Evolutionary conservation across 2,113 vertebrate species (phyloP).

Genomic region (Hystrix brachyura): DNA sequence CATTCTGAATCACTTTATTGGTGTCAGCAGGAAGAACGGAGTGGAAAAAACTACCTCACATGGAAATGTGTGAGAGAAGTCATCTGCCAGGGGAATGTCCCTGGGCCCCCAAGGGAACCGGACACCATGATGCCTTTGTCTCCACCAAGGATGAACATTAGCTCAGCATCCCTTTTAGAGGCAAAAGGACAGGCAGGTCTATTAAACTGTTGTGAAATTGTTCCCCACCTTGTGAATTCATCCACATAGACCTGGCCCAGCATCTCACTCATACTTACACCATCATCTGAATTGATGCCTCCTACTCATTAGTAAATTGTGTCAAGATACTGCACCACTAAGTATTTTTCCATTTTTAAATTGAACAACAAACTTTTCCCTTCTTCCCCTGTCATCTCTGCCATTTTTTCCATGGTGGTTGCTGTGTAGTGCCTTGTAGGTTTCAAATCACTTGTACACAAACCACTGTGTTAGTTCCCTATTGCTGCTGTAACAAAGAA

Average conservation of each 20-base stretch:
- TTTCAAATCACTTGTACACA: neutral
- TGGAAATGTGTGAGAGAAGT: neutral
- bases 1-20: constrained; percentile 56
- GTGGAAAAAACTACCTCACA: neutral
- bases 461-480: neutral
- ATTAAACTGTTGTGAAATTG: neutral
- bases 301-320: neutral
- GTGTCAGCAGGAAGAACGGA: constrained; percentile 8
- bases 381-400: neutral
- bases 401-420: neutral
- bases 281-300: neutral
- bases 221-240: neutral
- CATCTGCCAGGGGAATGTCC: neutral
- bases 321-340: neutral
- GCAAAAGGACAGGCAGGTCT: neutral
- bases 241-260: neutral
- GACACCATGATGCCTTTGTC: neutral
- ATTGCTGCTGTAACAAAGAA: neutral
- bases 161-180: neutral
- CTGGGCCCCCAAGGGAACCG: neutral
- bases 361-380: neutral
- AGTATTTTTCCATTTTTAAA: neutral
- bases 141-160: neutral
- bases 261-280: neutral
- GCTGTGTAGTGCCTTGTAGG: neutral